Percentiles rank a stretch among this genome's conserved stretches.
These are phyloP conservation scores for Elmis aenea DNA, from an alignment of 2,888 invertebrate species.

Conservation along the genomic window DNA sequence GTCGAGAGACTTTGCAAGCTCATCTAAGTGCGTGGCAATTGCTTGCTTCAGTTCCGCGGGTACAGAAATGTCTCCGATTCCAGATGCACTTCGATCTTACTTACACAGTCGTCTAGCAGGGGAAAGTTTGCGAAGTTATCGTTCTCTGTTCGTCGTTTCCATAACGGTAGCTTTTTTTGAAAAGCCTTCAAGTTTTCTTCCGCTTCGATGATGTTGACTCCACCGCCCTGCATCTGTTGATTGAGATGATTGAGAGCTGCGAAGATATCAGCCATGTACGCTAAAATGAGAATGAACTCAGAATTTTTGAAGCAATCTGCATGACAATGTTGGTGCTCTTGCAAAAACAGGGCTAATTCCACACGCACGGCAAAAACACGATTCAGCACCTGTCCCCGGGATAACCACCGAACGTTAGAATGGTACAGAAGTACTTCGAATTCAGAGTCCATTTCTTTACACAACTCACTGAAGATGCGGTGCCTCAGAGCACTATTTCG, in stretches of 20 bases:
- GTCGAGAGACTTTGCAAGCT: conserved; percentile 19
- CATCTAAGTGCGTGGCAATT: conserved; percentile 13
- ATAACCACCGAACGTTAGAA: conserved; percentile 13
- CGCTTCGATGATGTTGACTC: too few relatives aligned
- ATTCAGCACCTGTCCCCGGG: too few relatives aligned
- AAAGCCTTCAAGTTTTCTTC: conserved; percentile 20
- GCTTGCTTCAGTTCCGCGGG: conserved; percentile 12
- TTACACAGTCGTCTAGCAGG: conserved; percentile 11
- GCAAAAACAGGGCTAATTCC: conserved; percentile 14
- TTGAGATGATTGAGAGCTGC: too few relatives aligned
- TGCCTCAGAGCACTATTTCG: conserved; percentile 2
- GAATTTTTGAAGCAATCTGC: too few relatives aligned
- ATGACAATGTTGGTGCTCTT: conserved; percentile 15
- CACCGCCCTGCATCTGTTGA: too few relatives aligned
- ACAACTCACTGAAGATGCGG: conserved; percentile 2
- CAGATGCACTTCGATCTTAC: conserved; percentile 10
- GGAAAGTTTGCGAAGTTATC: conserved; percentile 17
- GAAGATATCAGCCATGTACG: too few relatives aligned
- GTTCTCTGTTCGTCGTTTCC: conserved; percentile 18
- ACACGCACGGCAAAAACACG: too few relatives aligned
- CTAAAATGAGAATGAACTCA: too few relatives aligned
- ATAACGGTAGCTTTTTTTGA: conserved; percentile 20
- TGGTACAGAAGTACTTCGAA: conserved; percentile 9
- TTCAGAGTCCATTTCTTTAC: conserved; percentile 6
- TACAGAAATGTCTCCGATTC: conserved; percentile 15